A percentile compares a stretch with the other conserved stretches of the same genome.
Evolutionary conservation across 1,140 invertebrate genomes (phyloP).

Genomic region (Megalopta genalis): DNA sequence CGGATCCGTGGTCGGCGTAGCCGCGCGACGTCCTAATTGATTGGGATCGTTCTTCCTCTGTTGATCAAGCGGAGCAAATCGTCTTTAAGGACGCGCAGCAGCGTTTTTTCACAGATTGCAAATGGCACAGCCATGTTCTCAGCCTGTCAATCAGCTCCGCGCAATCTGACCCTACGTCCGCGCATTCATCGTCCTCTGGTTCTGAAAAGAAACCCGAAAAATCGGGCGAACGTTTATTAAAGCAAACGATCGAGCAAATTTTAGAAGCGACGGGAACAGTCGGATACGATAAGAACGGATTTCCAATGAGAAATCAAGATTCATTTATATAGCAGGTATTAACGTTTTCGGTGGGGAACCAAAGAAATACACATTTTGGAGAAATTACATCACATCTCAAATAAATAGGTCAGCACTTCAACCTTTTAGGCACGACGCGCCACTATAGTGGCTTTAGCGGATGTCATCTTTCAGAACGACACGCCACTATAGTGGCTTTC

Average conservation of each 20-base stretch:
- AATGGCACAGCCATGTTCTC: slow-evolving; percentile 80
- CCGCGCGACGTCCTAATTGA: slow-evolving; percentile 23
- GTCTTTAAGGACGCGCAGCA: slow-evolving; percentile 78
- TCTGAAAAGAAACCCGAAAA: slow-evolving; percentile 47
- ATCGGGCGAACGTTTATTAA: not conserved
- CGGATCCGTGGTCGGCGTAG: slow-evolving; percentile 2
- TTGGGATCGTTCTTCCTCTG: not conserved
- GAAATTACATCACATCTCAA: too few relatives aligned
- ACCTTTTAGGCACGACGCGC: too few relatives aligned
- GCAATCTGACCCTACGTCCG: slow-evolving; percentile 77
- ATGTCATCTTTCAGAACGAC: too few relatives aligned
- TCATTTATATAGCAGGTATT: too few relatives aligned
- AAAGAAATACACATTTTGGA: too few relatives aligned
- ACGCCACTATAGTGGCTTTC: too few relatives aligned
- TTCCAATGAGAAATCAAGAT: too few relatives aligned
- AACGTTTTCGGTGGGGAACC: too few relatives aligned
- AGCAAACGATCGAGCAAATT: not conserved
- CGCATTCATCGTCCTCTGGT: slow-evolving; percentile 78
- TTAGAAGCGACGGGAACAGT: not conserved
- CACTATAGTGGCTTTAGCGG: too few relatives aligned
- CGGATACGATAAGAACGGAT: too few relatives aligned
- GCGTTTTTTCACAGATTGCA: slow-evolving; percentile 78
- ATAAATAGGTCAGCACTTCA: too few relatives aligned
- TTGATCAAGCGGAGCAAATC: slow-evolving; percentile 70
- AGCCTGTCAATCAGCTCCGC: slow-evolving; percentile 79